These are phyloP conservation scores for Callimorpha dominula DNA, from an alignment of 2,888 invertebrate species.

Conservation along the genomic window DNA sequence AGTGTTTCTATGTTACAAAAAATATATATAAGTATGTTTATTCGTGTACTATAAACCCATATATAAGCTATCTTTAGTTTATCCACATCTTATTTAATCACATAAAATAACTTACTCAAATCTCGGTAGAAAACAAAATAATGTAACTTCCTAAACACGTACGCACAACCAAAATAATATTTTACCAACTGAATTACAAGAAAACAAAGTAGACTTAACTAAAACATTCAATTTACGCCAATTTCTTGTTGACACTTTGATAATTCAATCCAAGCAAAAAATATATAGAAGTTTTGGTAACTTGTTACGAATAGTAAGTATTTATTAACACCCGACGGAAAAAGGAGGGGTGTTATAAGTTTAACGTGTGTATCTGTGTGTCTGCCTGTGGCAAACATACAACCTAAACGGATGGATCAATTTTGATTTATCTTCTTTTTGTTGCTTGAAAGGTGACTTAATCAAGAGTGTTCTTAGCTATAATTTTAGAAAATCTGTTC, in stretches of 20 bases:
- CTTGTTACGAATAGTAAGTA: background rate
- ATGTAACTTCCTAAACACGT: constrained; percentile 5
- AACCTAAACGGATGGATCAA: no score
- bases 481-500: no score
- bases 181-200: constrained; percentile 3
- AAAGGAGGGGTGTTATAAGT: no score
- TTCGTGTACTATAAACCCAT: no score
- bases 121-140: background rate
- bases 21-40: background rate
- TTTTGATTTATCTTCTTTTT: no score
- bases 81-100: background rate
- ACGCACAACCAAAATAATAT: background rate
- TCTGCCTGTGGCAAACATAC: no score
- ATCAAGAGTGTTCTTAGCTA: no score
- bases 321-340: no score
- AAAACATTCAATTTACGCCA: constrained; percentile 12
- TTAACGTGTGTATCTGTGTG: no score
- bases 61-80: no score
- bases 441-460: no score
- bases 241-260: constrained; percentile 9
- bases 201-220: constrained; percentile 9
- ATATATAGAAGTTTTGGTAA: background rate
- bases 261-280: constrained; percentile 1
- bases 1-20: no score
- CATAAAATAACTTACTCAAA: constrained; percentile 1